phyloP scores from a whole-genome alignment of 2,113 vertebrate genomes.

The Alouatta palliata region DNA sequence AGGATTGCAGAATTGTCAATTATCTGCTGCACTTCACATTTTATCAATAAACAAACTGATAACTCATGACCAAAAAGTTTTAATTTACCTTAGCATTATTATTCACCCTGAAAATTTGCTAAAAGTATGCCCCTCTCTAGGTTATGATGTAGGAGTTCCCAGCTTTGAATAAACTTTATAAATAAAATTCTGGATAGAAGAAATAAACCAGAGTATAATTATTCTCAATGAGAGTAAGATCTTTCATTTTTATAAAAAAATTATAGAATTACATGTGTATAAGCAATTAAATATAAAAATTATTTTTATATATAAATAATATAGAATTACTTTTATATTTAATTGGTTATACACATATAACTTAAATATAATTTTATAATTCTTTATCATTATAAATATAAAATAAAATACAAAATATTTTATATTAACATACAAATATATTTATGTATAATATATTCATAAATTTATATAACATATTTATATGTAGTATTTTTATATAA shows the following conservation, averaged over 20 bases:
- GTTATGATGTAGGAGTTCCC: background rate
- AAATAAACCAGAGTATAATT: background rate
- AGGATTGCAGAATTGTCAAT: background rate
- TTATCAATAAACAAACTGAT: background rate
- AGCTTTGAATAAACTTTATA: background rate
- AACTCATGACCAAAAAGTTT: background rate
- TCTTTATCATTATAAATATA: no score
- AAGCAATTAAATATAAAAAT: background rate
- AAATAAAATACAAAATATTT: no score
- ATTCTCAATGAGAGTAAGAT: background rate
- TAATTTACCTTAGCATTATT: background rate
- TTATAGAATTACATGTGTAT: background rate
- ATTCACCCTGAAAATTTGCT: background rate
- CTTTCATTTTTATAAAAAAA: constrained; percentile 15
- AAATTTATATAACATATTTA: no score
- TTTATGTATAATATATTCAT: no score
- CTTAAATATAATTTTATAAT: no score
- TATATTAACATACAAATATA: no score
- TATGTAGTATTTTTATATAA: no score
- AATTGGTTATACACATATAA: no score
- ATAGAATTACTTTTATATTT: no score
- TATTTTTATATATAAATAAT: background rate
- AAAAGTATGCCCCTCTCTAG: background rate
- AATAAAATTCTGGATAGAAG: background rate
- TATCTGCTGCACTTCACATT: background rate